Percentiles rank a stretch among this genome's conserved stretches.
Conservation (phyloP, 2,888 invertebrate genomes). For the Noctua pronuba region DNA sequence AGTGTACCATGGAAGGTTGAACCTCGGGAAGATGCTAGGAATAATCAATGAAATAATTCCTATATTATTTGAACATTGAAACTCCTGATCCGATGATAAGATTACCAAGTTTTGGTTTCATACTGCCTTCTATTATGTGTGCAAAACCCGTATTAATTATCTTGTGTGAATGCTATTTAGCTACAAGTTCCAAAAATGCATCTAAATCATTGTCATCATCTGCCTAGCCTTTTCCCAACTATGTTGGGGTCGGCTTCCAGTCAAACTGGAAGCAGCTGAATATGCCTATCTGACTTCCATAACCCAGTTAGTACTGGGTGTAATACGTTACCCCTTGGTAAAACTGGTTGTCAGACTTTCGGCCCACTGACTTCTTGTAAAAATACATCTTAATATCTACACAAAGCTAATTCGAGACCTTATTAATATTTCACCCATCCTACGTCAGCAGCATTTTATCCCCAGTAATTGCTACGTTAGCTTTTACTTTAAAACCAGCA, state of each 20-base stretch:
- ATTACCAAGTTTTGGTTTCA: too few relatives aligned
- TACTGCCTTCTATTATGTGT: background rate
- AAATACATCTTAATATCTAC: background rate
- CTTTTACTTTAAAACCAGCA: conserved; percentile 78
- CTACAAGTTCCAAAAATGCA: background rate
- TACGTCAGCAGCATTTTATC: conserved; percentile 66
- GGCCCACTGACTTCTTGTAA: background rate
- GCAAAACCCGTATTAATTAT: background rate
- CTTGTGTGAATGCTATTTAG: background rate
- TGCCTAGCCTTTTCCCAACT: background rate
- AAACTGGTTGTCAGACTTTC: background rate
- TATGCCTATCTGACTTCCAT: background rate
- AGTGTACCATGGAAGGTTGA: background rate
- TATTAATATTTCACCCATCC: conserved; percentile 1
- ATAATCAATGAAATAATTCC: background rate
- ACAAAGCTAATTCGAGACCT: background rate
- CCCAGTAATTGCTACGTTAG: conserved; percentile 71
- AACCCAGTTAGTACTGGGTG: background rate
- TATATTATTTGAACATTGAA: too few relatives aligned
- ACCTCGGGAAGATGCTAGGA: background rate
- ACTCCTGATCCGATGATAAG: too few relatives aligned
- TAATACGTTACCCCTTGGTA: background rate
- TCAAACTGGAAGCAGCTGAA: background rate
- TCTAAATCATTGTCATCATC: background rate
- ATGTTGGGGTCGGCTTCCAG: background rate